phyloP scores from a whole-genome alignment of 2,113 vertebrate genomes.

The Oxygymnocypris stewartii region DNA sequence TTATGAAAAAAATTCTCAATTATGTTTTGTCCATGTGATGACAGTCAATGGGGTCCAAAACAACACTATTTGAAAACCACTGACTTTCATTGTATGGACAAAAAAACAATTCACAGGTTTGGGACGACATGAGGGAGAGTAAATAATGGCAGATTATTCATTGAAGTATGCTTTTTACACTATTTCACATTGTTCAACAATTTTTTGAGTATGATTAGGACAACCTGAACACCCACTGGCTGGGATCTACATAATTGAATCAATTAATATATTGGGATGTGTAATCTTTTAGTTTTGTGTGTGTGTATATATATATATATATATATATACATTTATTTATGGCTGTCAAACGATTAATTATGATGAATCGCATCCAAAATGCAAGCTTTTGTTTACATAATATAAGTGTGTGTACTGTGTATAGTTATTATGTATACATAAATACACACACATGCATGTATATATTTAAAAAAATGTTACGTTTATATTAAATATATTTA shows the following conservation, averaged over 20 bases:
- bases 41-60: not conserved
- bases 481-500: too few species aligned
- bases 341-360: too few species aligned
- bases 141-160: not conserved
- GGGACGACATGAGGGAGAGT: not conserved
- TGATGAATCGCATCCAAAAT: too few species aligned
- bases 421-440: too few species aligned
- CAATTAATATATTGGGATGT: not conserved
- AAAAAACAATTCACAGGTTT: not conserved
- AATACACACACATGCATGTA: too few species aligned
- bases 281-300: not conserved
- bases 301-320: too few species aligned
- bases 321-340: too few species aligned
- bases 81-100: not conserved
- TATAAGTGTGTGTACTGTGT: too few species aligned
- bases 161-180: not conserved
- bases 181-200: too few species aligned
- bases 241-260: not conserved
- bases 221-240: not conserved
- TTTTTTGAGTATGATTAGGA: not conserved
- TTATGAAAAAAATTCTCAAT: not conserved
- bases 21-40: not conserved
- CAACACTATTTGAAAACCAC: not conserved
- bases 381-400: too few species aligned
- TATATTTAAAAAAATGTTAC: too few species aligned